Evolutionary conservation across 2,113 vertebrate species (phyloP).

Genomic region (Lycaon pictus): DNA sequence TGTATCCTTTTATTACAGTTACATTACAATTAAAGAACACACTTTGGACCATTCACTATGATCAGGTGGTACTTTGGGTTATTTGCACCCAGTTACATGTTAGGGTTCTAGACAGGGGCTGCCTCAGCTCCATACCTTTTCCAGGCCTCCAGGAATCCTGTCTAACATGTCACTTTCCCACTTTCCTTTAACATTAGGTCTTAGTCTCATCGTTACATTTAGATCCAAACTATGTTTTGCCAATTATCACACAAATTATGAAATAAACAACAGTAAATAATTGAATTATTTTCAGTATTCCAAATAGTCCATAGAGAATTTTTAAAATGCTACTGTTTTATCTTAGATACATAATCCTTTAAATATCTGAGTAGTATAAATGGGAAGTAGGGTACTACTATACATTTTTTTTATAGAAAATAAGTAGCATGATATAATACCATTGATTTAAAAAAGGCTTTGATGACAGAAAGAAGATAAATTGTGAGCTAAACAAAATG

Average conservation of each 20-base stretch:
- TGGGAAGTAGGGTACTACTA: not conserved
- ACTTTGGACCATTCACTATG: not conserved
- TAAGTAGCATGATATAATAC: not conserved
- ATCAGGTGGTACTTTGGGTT: not conserved
- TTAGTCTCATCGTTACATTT: not conserved
- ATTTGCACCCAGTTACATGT: not conserved
- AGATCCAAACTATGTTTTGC: not conserved
- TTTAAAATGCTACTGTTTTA: not conserved
- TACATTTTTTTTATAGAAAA: not conserved
- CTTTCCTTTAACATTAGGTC: not conserved
- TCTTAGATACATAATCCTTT: not conserved
- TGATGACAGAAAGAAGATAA: not conserved
- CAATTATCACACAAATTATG: not conserved
- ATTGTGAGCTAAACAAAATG: not conserved
- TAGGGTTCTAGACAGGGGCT: not conserved
- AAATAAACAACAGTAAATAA: not conserved
- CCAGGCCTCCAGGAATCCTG: not conserved
- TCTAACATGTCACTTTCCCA: not conserved
- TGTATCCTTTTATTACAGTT: not conserved
- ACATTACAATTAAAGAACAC: not conserved
- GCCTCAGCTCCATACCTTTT: not conserved
- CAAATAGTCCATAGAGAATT: not conserved
- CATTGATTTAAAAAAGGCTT: not conserved
- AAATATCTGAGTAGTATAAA: not conserved
- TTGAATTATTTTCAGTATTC: not conserved